Percentiles rank a stretch among this genome's conserved stretches.
Evolutionary conservation across 2,113 vertebrate genomes (phyloP).

Genomic region (Carassius carassius): DNA sequence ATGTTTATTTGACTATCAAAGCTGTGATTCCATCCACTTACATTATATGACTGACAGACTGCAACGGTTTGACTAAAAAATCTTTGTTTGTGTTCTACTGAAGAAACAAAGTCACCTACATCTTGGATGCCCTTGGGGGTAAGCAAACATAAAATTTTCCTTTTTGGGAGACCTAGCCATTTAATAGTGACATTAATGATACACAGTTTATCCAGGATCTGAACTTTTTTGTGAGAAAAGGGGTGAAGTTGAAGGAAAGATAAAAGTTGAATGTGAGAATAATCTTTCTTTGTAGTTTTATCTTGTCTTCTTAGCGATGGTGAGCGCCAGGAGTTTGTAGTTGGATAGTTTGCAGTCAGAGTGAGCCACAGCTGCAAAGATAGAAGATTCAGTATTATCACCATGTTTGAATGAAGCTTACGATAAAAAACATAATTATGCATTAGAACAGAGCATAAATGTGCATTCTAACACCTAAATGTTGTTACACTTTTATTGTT

Average conservation of each 20-base stretch:
- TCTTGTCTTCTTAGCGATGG: not conserved
- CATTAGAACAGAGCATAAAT: not conserved
- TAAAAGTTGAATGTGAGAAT: not conserved
- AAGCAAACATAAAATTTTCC: no score
- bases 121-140: no score
- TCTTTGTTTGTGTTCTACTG: no score
- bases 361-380: conserved; percentile 16
- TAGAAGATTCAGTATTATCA: not conserved
- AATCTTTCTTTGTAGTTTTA: conserved; percentile 41
- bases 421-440: not conserved
- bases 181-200: not conserved
- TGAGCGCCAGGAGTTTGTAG: conserved; percentile 38
- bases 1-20: no score
- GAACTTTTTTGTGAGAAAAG: not conserved
- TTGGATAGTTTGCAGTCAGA: conserved; percentile 45
- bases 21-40: no score
- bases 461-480: not conserved
- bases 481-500: not conserved
- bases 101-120: no score
- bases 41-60: no score
- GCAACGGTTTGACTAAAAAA: no score
- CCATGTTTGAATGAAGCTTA: not conserved
- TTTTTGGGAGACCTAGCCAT: no score
- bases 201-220: not conserved
- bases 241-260: not conserved